A percentile compares a stretch with the other conserved stretches of the same genome.
Conservation (phyloP, 1,140 invertebrate species). For the Heliconius hermathena region DNA sequence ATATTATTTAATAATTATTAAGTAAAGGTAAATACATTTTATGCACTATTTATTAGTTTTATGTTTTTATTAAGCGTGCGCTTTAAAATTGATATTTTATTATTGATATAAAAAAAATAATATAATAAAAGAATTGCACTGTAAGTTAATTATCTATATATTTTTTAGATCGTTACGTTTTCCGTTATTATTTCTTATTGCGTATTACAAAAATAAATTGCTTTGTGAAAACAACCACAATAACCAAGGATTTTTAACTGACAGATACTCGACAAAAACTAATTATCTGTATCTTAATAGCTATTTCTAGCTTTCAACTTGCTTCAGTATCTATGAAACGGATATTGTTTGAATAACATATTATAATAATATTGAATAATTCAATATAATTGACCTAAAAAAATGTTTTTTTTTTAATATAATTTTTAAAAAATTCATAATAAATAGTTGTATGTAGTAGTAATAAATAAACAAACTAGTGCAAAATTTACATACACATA, state of each 20-base stretch:
- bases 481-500: no score
- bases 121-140: not conserved
- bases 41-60: no score
- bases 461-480: no score
- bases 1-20: no score
- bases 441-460: no score
- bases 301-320: not conserved
- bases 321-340: not conserved
- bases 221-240: constrained; percentile 5
- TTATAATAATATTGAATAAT: not conserved
- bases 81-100: not conserved
- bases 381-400: not conserved
- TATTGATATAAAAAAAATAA: not conserved
- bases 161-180: not conserved
- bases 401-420: no score
- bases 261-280: not conserved
- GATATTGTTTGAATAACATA: not conserved
- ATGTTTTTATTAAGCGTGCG: not conserved
- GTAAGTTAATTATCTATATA: not conserved
- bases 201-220: constrained; percentile 14
- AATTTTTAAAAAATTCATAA: no score
- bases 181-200: constrained; percentile 18
- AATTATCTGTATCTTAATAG: not conserved
- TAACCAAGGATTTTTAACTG: constrained; percentile 18
- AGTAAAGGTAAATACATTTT: no score